Evolutionary conservation across 2,888 invertebrate species (phyloP).

Genomic region (Chrysomela aeneicollis): DNA sequence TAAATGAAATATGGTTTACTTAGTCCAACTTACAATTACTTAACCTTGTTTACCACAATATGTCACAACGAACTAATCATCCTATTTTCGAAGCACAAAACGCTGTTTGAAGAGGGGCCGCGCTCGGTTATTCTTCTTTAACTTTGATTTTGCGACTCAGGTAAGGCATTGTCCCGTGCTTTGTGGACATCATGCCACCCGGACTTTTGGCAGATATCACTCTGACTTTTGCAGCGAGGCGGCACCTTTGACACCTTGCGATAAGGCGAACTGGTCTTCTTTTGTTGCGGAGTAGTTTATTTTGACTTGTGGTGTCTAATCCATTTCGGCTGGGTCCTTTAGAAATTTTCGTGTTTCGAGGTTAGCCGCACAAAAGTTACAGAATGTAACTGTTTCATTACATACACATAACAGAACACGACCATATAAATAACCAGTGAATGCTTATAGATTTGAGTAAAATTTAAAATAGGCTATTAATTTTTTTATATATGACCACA

Average conservation of each 20-base stretch:
- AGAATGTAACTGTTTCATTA: no score
- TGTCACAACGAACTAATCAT: slow-evolving; percentile 61
- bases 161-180: slow-evolving; percentile 34
- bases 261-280: slow-evolving; percentile 38
- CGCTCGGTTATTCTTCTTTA: slow-evolving; percentile 32
- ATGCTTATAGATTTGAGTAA: no score
- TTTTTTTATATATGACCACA: no score
- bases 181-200: slow-evolving; percentile 47
- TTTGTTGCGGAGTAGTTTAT: slow-evolving; percentile 34
- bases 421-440: no score
- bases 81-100: slow-evolving; percentile 41
- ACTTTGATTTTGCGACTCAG: slow-evolving; percentile 32
- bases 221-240: slow-evolving; percentile 50
- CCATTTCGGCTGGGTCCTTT: slow-evolving; percentile 30
- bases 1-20: slow-evolving; percentile 52
- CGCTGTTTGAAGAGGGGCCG: slow-evolving; percentile 28
- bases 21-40: slow-evolving; percentile 54
- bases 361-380: neutral
- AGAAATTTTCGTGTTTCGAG: slow-evolving; percentile 17
- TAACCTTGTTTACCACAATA: slow-evolving; percentile 62
- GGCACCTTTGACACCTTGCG: slow-evolving; percentile 49
- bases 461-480: no score
- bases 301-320: slow-evolving; percentile 41
- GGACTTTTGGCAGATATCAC: slow-evolving; percentile 39
- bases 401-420: neutral